phyloP scores from a whole-genome alignment of 2,888 invertebrate species.

The Pocota personata region DNA sequence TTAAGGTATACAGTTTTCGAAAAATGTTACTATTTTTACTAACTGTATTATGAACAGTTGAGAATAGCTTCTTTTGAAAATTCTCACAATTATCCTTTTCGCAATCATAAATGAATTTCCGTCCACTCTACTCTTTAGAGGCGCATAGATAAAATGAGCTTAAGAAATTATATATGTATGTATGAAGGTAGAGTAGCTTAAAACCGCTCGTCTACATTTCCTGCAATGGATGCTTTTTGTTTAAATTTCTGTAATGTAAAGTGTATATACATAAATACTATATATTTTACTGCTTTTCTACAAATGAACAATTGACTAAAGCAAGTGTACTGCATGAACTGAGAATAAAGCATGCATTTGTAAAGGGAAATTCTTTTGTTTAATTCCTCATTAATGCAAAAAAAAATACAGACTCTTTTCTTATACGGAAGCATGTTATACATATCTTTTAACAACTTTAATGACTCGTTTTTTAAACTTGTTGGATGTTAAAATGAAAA shows the following conservation, averaged over 20 bases:
- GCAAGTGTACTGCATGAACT: neutral
- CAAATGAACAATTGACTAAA: conserved; percentile 6
- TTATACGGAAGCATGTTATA: neutral
- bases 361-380: conserved; percentile 12
- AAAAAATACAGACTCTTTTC: neutral
- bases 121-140: neutral
- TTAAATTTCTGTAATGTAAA: neutral
- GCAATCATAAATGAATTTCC: conserved; percentile 15
- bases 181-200: neutral
- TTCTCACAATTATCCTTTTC: neutral
- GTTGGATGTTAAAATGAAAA: neutral
- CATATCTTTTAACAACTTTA: neutral
- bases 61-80: conserved; percentile 9
- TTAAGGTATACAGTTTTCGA: no score
- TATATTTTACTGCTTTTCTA: neutral
- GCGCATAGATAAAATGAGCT: conserved; percentile 1
- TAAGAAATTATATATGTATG: neutral
- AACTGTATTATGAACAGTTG: neutral
- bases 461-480: neutral
- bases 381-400: conserved; percentile 9
- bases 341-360: neutral
- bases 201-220: conserved; percentile 8
- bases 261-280: no score
- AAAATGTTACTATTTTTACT: no score
- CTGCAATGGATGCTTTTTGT: conserved; percentile 5